phyloP scores from a whole-genome alignment of 64 coral and sea anemone genomes.

The Acropora tenuis region DNA sequence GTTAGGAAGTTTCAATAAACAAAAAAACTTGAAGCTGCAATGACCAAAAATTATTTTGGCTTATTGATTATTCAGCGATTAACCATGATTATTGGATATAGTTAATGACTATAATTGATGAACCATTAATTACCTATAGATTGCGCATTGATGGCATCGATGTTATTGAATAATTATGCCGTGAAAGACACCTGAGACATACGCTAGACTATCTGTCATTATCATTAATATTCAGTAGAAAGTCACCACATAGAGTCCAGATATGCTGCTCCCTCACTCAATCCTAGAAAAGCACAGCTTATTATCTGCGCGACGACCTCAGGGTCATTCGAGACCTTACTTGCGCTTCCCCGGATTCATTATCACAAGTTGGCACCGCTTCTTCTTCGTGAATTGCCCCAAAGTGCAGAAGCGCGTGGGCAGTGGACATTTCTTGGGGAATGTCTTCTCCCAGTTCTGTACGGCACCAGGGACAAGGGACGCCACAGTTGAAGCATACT shows the following conservation, averaged over 20 bases:
- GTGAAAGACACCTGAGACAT: too few species aligned
- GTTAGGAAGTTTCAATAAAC: too few species aligned
- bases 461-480: conserved; percentile 44
- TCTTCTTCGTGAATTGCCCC: not conserved
- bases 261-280: not conserved
- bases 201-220: too few species aligned
- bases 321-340: conserved; percentile 3
- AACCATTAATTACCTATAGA: too few species aligned
- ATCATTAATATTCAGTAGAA: not conserved
- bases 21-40: too few species aligned
- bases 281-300: not conserved
- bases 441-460: conserved; percentile 22
- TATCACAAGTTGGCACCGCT: not conserved
- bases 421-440: conserved; percentile 38
- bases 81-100: too few species aligned
- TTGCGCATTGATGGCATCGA: too few species aligned
- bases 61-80: too few species aligned
- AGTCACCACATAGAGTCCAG: not conserved
- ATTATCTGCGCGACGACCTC: conserved; percentile 1
- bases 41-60: too few species aligned
- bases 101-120: too few species aligned
- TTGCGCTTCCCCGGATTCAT: not conserved
- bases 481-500: conserved; percentile 48
- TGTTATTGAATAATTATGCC: too few species aligned
- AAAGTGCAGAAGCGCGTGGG: not conserved